phyloP scores from a whole-genome alignment of 2,113 vertebrate genomes.

The Scomber japonicus region DNA sequence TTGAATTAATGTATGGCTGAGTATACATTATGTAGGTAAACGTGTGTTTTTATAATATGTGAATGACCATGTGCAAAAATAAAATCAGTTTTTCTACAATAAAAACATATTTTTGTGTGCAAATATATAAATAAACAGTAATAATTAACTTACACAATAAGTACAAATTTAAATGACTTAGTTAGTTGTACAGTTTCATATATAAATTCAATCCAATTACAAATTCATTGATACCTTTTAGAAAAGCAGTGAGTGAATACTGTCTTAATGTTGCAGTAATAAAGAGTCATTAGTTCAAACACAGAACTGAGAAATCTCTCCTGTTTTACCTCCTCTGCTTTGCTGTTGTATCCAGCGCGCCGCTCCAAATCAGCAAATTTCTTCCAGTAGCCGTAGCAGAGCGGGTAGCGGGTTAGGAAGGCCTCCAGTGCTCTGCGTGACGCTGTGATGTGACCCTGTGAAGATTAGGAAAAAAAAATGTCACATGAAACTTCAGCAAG shows the following conservation, averaged over 20 bases:
- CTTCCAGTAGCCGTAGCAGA: slow-evolving; percentile 93
- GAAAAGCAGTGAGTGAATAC: not conserved
- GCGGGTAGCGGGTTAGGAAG: slow-evolving; percentile 87
- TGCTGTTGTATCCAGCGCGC: slow-evolving; percentile 75
- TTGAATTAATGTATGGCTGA: not conserved
- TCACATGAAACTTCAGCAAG: not conserved
- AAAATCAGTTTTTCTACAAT: no score
- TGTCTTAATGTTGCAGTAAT: not conserved
- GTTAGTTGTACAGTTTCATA: no score
- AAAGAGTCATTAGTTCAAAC: not conserved
- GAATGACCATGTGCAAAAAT: not conserved
- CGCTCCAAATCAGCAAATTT: slow-evolving; percentile 90
- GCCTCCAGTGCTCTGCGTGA: slow-evolving; percentile 85
- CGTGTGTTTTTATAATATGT: not conserved
- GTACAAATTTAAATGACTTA: no score
- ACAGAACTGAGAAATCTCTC: not conserved
- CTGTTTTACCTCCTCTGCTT: slow-evolving; percentile 85
- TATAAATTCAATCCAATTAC: no score
- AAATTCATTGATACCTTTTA: no score
- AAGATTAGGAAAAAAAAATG: not conserved
- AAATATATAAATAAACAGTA: no score
- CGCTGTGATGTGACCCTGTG: slow-evolving; percentile 82
- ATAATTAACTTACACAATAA: no score
- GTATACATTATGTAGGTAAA: not conserved
- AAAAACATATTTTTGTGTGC: no score